Conservation (phyloP, 2,888 invertebrate species). For the Rhaphigaster nebulosa region DNA sequence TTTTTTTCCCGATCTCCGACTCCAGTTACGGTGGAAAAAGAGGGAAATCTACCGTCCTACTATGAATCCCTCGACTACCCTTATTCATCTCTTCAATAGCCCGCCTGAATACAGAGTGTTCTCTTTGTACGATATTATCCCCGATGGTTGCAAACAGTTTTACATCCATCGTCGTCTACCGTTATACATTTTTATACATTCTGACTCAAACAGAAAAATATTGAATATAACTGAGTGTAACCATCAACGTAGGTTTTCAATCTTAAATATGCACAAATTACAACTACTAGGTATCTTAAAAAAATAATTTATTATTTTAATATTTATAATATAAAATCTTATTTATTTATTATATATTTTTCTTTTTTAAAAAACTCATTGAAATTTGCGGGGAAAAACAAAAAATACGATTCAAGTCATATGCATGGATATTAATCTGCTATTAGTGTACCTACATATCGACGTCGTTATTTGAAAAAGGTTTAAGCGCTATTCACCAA, state of each 20-base stretch:
- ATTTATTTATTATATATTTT: no score
- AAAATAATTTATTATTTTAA: background rate
- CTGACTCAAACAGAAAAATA: background rate
- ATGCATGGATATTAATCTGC: no score
- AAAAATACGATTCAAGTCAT: no score
- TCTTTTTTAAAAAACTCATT: no score
- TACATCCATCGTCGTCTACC: background rate
- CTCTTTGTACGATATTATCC: background rate
- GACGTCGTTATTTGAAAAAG: no score
- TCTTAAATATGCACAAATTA: background rate
- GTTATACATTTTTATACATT: background rate
- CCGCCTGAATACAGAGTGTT: constrained; percentile 10
- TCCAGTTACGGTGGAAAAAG: constrained; percentile 32
- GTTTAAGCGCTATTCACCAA: no score
- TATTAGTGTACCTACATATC: no score
- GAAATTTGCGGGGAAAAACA: no score
- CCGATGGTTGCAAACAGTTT: constrained; percentile 21
- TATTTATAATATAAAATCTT: no score
- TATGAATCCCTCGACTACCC: constrained; percentile 5
- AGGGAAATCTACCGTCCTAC: constrained; percentile 34
- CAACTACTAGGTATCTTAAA: no score
- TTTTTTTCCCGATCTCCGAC: constrained; percentile 43
- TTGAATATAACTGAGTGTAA: background rate
- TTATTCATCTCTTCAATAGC: constrained; percentile 38
- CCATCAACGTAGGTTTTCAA: background rate